These are phyloP conservation scores for Pseudopleuronectes americanus DNA, from an alignment of 2,797 vertebrate species.

Conservation along the genomic window DNA sequence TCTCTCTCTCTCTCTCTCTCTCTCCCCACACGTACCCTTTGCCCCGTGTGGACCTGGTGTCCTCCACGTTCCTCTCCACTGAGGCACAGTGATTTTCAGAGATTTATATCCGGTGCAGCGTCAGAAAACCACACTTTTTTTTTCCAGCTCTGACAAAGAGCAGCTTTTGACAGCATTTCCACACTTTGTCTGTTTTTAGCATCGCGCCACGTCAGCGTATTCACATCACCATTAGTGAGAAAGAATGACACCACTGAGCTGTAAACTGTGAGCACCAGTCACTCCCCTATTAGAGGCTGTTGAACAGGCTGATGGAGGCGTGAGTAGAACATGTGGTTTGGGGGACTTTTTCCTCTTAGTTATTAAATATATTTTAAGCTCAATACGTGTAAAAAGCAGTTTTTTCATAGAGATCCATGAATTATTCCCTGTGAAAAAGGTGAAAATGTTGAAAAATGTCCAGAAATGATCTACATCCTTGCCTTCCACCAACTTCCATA, in stretches of 20 bases:
- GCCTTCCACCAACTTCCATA: no score
- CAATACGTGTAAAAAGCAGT: no score
- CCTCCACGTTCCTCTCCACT: slow-evolving; percentile 13
- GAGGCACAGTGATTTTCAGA: slow-evolving; percentile 7
- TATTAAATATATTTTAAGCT: no score
- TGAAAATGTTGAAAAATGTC: no score
- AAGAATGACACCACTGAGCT: slow-evolving; percentile 1
- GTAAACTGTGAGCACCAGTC: slow-evolving; percentile 2
- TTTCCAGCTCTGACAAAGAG: background rate
- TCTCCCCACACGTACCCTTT: slow-evolving; percentile 15
- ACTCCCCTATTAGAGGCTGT: background rate
- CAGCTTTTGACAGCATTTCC: background rate
- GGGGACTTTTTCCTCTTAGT: background rate
- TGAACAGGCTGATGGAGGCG: no score
- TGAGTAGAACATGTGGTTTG: no score
- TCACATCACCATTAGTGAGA: slow-evolving; percentile 22
- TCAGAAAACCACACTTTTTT: slow-evolving; percentile 7
- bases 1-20: no score
- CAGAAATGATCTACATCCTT: no score
- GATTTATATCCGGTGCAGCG: slow-evolving; percentile 21
- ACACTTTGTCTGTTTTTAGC: slow-evolving; percentile 5
- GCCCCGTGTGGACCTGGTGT: slow-evolving; percentile 10
- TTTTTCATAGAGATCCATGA: no score
- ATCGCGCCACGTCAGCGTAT: slow-evolving; percentile 19
- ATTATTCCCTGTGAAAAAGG: no score